Evolutionary conservation across 2,888 invertebrate species (phyloP), one percentile per base, ranked within the genome.

Genomic region (Creontiades dilutus): DNA sequence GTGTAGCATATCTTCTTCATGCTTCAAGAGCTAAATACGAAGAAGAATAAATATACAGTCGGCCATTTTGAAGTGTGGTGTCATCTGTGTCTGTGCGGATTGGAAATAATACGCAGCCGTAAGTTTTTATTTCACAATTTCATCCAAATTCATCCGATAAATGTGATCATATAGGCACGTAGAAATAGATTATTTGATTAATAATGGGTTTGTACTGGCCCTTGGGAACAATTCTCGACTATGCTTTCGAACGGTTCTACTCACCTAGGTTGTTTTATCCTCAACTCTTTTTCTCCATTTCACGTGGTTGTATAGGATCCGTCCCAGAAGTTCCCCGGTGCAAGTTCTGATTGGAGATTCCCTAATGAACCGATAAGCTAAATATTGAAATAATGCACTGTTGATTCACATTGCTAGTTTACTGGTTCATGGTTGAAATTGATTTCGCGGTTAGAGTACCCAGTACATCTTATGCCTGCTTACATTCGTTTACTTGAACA

Each of bases 31-130:
- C 7, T 7, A 57, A 57, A 57, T 16, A 57, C 14, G 57, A 57
- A 16, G 16, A 57, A 57, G 57, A 57, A 57, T 37, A n/a, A 57
- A 57, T 57, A 57, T n/a, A 57, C 57, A 57, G 57, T 57, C 57
- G 57, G 57, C 57, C 57, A 57, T 57, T 57, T 57, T 57, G 57
- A 57, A 57, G 16, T 57, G 57, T 16, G n/a, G 57, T 16, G 57
- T 57, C 7, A 19, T 76, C 37, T 27, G 27, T 76, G 76, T n/a
- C 28, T 75, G 75, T 76, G 76, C 28, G 12, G 27, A 76, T 76
- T 27, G 76, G 76, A 76, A 14, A 14, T 7, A 37, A 19, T 37
- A 19, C 27, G 75, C 28, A 76, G 76, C 37, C 76, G 76, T 76
- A 76, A 76, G 76, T 76, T 37, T 16, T 14, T 16, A 19, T 37